Conservation (phyloP, 2,797 vertebrate genomes). For the Pseudomugil gertrudae region DNA sequence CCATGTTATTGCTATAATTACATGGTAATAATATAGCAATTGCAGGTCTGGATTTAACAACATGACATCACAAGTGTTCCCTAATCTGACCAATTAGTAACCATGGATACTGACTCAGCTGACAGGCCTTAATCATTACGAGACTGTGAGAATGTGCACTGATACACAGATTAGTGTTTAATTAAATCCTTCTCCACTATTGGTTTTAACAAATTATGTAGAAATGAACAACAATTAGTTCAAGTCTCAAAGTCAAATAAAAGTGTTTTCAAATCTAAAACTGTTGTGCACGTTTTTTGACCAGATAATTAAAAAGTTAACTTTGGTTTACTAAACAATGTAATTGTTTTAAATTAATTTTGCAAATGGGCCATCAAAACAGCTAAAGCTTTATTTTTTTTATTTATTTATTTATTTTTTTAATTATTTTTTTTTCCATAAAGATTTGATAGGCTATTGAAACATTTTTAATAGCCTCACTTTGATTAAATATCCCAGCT, state of each 20-base stretch:
- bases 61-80: slow-evolving; percentile 67
- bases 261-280: background rate
- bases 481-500: background rate
- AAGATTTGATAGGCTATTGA: background rate
- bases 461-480: background rate
- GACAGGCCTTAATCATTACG: slow-evolving; percentile 50
- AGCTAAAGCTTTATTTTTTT: background rate
- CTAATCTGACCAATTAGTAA: slow-evolving; percentile 70
- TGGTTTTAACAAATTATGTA: background rate
- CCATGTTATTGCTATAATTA: slow-evolving; percentile 57
- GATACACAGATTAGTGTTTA: slow-evolving; percentile 13
- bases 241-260: background rate
- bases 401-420: no score
- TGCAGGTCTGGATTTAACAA: slow-evolving; percentile 62
- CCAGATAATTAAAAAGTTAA: no score
- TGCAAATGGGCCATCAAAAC: background rate
- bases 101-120: slow-evolving; percentile 50
- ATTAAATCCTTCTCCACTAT: slow-evolving; percentile 14
- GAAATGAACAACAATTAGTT: background rate
- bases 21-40: slow-evolving; percentile 65
- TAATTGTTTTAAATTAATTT: background rate
- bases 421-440: background rate
- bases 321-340: no score
- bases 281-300: background rate
- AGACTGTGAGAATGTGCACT: slow-evolving; percentile 48